A percentile compares a stretch with the other conserved stretches of the same genome.
These are phyloP conservation scores for Platalea minor DNA, from an alignment of 2,797 vertebrate species.

Conservation along the genomic window DNA sequence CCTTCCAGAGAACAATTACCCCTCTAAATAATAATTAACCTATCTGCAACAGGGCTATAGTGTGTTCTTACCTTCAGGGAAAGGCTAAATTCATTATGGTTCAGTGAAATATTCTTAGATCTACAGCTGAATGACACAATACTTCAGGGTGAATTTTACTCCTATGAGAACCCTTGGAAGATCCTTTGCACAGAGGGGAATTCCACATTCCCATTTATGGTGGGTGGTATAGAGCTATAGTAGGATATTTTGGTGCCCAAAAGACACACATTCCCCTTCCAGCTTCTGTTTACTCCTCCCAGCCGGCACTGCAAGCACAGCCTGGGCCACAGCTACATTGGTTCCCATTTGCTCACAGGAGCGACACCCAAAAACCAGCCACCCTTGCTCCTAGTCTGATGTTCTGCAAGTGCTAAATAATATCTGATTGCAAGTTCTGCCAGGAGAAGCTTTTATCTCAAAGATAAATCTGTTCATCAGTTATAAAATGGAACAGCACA, in stretches of 20 bases:
- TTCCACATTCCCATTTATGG: background rate
- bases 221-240: background rate
- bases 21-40: slow-evolving; percentile 41
- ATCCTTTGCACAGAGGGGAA: background rate
- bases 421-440: background rate
- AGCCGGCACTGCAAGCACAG: background rate
- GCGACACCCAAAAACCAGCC: background rate
- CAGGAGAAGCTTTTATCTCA: background rate
- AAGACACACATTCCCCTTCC: background rate
- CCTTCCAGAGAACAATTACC: background rate
- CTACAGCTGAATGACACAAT: background rate
- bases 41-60: background rate
- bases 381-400: background rate
- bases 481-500: background rate
- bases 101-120: background rate
- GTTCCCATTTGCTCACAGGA: background rate
- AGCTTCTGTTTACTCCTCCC: background rate
- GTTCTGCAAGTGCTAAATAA: background rate
- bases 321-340: background rate
- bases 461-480: background rate
- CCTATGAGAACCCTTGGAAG: background rate
- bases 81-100: background rate
- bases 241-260: background rate
- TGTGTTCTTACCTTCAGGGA: background rate
- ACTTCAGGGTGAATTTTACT: background rate